phyloP scores from a whole-genome alignment of 92 coral and sea anemone species.

The Pocillopora meandrina region DNA sequence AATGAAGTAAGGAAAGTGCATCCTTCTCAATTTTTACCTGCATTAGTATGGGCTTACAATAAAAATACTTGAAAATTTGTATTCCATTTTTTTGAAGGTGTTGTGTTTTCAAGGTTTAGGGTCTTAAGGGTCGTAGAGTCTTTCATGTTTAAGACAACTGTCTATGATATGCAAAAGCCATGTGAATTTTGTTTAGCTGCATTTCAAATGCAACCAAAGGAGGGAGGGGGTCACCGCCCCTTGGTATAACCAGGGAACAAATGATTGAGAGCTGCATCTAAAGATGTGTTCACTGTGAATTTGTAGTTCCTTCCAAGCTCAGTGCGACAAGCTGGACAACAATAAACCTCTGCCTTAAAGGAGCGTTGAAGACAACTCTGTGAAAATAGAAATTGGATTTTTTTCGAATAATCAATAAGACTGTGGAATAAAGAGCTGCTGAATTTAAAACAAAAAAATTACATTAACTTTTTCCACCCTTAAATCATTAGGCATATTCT shows the following conservation, averaged over 20 bases:
- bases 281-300: constrained; percentile 71
- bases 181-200: no score
- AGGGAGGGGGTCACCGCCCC: constrained; percentile 71
- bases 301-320: constrained; percentile 89
- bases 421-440: neutral
- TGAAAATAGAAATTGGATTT: neutral
- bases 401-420: neutral
- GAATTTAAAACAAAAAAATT: neutral
- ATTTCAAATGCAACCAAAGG: neutral
- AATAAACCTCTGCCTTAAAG: constrained; percentile 89
- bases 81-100: no score
- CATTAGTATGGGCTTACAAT: no score
- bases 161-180: no score
- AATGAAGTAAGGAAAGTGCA: no score
- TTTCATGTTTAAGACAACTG: no score
- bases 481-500: no score
- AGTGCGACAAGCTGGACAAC: constrained; percentile 90
- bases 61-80: no score
- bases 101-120: no score
- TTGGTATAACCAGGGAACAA: constrained; percentile 96
- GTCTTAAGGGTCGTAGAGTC: no score
- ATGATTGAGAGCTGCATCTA: constrained; percentile 79
- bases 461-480: no score
- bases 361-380: constrained; percentile 92
- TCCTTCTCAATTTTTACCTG: no score